Evolutionary conservation across 2,113 vertebrate species (phyloP).

Genomic region (Microtus oregoni): DNA sequence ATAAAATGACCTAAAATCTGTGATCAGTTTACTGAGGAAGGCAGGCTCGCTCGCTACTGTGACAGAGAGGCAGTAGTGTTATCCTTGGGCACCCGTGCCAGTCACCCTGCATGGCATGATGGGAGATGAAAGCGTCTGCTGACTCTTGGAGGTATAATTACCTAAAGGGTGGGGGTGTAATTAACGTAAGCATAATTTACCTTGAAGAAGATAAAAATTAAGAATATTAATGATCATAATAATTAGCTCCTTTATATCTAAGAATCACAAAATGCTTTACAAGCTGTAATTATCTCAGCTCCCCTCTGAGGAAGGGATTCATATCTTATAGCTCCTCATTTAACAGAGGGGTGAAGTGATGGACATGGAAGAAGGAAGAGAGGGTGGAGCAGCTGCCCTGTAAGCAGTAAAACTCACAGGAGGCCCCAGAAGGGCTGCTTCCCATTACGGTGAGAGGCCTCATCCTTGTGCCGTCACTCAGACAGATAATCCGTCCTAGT

Average conservation of each 20-base stretch:
- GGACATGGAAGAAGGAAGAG: background rate
- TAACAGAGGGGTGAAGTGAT: constrained; percentile 66
- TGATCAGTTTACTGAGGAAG: constrained; percentile 26
- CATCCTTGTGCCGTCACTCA: background rate
- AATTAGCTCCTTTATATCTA: constrained; percentile 79
- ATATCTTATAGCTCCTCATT: constrained; percentile 63
- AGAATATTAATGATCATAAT: constrained; percentile 81
- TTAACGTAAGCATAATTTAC: constrained; percentile 78
- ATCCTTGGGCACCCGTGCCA: background rate
- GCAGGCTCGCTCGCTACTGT: background rate
- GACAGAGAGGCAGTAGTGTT: background rate
- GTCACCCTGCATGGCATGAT: constrained; percentile 65
- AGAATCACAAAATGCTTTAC: constrained; percentile 80
- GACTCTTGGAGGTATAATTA: constrained; percentile 80
- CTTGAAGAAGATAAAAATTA: constrained; percentile 84
- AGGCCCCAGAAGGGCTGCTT: constrained; percentile 60
- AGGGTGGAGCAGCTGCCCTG: constrained; percentile 37
- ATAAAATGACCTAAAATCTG: constrained; percentile 8
- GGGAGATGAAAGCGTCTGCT: constrained; percentile 79
- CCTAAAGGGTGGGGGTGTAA: constrained; percentile 78
- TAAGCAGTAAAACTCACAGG: constrained; percentile 46
- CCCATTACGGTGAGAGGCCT: background rate
- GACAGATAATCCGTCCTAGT: constrained; percentile 4
- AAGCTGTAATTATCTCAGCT: constrained; percentile 79
- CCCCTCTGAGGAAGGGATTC: constrained; percentile 75